These are phyloP conservation scores for Henricia sp. DNA, from an alignment of 53 echinoderm and acorn worm genomes.

Conservation along the genomic window DNA sequence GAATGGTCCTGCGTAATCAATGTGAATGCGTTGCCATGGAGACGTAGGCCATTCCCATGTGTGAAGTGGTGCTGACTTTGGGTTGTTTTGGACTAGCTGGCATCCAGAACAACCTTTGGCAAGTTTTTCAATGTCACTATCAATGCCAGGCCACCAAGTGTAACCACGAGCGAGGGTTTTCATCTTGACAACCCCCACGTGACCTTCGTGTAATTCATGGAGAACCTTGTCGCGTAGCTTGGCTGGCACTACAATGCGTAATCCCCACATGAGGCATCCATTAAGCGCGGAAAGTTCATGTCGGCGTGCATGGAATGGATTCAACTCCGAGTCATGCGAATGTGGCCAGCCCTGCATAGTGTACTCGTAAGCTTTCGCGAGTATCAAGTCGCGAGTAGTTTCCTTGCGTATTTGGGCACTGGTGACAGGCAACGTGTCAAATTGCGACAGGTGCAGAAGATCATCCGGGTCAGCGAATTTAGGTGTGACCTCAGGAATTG, in stretches of 20 bases:
- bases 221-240: slow-evolving; percentile 51
- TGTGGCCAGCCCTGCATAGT: slow-evolving; percentile 45
- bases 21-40: slow-evolving; percentile 13
- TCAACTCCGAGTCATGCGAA: slow-evolving; percentile 23
- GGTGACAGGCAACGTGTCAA: slow-evolving; percentile 53
- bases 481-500: not conserved
- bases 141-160: slow-evolving; percentile 68
- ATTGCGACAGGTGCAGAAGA: slow-evolving; percentile 34
- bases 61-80: slow-evolving; percentile 60
- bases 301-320: slow-evolving; percentile 45
- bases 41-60: too few relatives aligned
- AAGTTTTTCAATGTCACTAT: slow-evolving; percentile 60
- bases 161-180: slow-evolving; percentile 56
- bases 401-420: slow-evolving; percentile 21
- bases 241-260: slow-evolving; percentile 47
- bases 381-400: slow-evolving; percentile 9
- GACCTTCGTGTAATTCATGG: slow-evolving; percentile 63
- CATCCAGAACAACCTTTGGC: slow-evolving; percentile 61
- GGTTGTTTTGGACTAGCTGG: slow-evolving; percentile 22
- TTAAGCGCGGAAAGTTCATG: slow-evolving; percentile 56
- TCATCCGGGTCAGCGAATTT: slow-evolving; percentile 55
- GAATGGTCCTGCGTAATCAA: not conserved
- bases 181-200: slow-evolving; percentile 68
- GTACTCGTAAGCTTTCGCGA: slow-evolving; percentile 28
- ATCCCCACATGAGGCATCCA: slow-evolving; percentile 66